These are phyloP conservation scores for Zosterops pallidus DNA, from an alignment of 2,113 vertebrate genomes.

Conservation along the genomic window DNA sequence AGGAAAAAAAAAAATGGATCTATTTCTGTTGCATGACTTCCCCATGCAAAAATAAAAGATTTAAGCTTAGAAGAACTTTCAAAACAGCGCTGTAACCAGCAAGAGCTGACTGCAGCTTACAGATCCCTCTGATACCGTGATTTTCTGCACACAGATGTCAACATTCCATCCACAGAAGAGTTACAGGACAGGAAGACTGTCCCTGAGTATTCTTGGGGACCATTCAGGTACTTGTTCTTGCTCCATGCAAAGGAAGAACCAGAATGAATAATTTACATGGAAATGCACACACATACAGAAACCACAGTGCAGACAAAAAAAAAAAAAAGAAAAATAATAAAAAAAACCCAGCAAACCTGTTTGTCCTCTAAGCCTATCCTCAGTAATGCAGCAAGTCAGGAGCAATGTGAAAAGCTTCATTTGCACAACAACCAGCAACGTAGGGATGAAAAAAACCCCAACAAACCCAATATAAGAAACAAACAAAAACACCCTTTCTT, in stretches of 20 bases:
- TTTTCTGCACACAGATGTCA: neutral
- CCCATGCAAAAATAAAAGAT: neutral
- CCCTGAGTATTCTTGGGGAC: neutral
- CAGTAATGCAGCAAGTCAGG: neutral
- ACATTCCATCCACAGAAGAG: neutral
- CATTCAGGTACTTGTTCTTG: neutral
- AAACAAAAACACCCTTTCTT: neutral
- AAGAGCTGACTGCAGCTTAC: neutral
- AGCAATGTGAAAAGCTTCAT: neutral
- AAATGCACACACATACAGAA: neutral
- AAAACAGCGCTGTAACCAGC: neutral
- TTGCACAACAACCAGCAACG: neutral
- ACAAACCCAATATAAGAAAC: neutral
- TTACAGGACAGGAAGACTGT: neutral
- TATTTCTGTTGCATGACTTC: neutral
- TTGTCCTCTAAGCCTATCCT: neutral
- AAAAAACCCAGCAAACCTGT: neutral
- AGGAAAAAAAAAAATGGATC: neutral
- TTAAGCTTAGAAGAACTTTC: neutral
- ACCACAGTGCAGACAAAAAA: neutral
- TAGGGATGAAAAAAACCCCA: neutral
- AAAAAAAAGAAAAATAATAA: neutral
- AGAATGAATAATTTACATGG: neutral
- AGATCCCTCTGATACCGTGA: neutral
- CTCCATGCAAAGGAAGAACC: neutral